Conservation (phyloP, 1,140 invertebrate species). For the Microplitis mediator region DNA sequence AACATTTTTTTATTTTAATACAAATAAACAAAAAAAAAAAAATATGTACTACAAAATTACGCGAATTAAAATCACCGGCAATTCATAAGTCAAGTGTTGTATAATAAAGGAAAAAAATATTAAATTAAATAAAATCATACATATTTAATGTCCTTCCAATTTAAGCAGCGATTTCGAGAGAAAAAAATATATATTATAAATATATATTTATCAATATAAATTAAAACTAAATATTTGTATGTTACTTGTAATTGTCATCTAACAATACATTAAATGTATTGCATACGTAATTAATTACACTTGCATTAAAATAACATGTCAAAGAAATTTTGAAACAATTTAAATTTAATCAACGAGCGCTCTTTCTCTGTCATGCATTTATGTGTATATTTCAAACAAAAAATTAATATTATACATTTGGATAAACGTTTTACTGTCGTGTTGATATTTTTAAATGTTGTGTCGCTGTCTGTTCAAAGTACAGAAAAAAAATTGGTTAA, state of each 20-base stretch:
- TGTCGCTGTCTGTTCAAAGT: conserved; percentile 49
- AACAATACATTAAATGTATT: conserved; percentile 33
- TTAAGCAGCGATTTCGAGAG: conserved; percentile 21
- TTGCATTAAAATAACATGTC: conserved; percentile 28
- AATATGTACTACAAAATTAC: not conserved
- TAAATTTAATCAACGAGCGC: conserved; percentile 9
- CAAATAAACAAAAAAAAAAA: not conserved
- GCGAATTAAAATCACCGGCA: not conserved
- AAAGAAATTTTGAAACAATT: conserved; percentile 20
- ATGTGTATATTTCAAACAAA: conserved; percentile 36
- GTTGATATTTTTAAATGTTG: conserved; percentile 54
- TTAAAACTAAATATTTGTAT: conserved; percentile 18
- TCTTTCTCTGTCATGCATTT: conserved; percentile 35
- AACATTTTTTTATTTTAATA: not conserved
- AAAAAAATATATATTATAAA: conserved; percentile 9
- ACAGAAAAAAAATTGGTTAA: conserved; percentile 23
- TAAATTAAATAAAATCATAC: conserved; percentile 12
- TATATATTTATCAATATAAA: not conserved
- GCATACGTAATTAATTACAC: conserved; percentile 30
- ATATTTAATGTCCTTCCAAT: not conserved
- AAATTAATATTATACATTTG: conserved; percentile 46
- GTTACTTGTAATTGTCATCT: conserved; percentile 29
- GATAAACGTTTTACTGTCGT: conserved; percentile 54
- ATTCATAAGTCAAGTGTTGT: not conserved
- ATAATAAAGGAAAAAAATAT: not conserved